A percentile compares a stretch with the other conserved stretches of the same genome.
phyloP scores from a whole-genome alignment of 1,140 invertebrate species.

The Akabosia matsudoensis region DNA sequence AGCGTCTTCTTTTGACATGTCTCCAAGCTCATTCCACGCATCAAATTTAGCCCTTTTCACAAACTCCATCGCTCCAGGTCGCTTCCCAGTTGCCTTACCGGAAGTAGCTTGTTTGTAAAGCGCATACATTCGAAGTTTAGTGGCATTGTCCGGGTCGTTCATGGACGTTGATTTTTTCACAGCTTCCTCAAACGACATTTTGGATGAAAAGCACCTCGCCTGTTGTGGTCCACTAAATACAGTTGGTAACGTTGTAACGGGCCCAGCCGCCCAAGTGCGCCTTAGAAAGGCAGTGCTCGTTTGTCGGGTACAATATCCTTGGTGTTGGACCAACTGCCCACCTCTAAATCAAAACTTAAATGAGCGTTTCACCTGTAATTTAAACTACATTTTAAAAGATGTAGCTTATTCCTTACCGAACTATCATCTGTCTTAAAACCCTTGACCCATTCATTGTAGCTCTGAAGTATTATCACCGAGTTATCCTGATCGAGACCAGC shows the following conservation, averaged over 20 bases:
- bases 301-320: no score
- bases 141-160: slow-evolving; percentile 51
- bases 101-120: slow-evolving; percentile 61
- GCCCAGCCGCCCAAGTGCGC: not conserved
- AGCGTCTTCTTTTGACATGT: slow-evolving; percentile 50
- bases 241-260: not conserved
- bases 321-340: no score
- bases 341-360: no score
- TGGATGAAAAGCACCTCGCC: not conserved
- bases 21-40: slow-evolving; percentile 59
- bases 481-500: no score
- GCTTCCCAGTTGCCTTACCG: slow-evolving; percentile 56
- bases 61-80: slow-evolving; percentile 63
- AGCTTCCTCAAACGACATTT: slow-evolving; percentile 14
- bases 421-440: no score
- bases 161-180: slow-evolving; percentile 10
- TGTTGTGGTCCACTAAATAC: not conserved
- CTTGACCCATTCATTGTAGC: no score
- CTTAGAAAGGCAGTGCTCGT: no score
- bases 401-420: no score
- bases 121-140: slow-evolving; percentile 61
- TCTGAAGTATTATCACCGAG: no score
- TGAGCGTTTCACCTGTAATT: no score
- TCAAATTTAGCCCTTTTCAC: slow-evolving; percentile 61
- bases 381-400: no score